Conservation (phyloP, 2,797 vertebrate genomes). For the Vipera latastei region DNA sequence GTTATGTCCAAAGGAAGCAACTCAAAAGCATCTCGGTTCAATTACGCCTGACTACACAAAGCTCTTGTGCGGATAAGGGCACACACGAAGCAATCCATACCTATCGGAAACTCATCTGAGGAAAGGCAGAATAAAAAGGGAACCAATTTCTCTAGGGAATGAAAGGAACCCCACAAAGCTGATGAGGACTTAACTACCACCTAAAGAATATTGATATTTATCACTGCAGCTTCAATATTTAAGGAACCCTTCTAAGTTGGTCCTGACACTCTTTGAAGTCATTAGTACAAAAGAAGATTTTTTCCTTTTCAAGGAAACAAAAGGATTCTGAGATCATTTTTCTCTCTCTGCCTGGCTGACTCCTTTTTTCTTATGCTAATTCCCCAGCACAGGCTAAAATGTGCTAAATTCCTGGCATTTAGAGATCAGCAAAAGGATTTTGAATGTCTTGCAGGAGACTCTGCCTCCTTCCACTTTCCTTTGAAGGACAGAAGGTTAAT, state of each 20-base stretch:
- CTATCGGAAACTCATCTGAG: not conserved
- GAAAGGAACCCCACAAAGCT: not conserved
- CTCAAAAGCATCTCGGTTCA: not conserved
- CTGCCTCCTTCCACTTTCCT: not conserved
- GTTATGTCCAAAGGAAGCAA: not conserved
- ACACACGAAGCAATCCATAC: no score
- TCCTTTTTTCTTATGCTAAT: not conserved
- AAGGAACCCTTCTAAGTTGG: not conserved
- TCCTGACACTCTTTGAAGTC: not conserved
- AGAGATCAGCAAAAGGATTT: not conserved
- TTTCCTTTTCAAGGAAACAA: not conserved
- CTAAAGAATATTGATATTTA: not conserved
- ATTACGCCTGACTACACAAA: not conserved
- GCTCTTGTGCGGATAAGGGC: not conserved
- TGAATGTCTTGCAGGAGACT: rapidly evolving
- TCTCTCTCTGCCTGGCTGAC: rapidly evolving
- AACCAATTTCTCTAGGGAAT: not conserved
- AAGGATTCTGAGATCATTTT: not conserved
- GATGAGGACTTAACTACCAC: not conserved
- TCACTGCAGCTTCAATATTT: not conserved
- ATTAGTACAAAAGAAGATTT: not conserved
- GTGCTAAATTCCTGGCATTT: not conserved
- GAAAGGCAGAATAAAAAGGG: not conserved
- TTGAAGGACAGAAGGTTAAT: slow-evolving; percentile 42
- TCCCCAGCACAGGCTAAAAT: rapidly evolving